Evolutionary conservation across 2,797 vertebrate genomes (phyloP), one percentile per base, ranked within the genome.

Genomic region (Sternarchorhynchus goeldii): DNA sequence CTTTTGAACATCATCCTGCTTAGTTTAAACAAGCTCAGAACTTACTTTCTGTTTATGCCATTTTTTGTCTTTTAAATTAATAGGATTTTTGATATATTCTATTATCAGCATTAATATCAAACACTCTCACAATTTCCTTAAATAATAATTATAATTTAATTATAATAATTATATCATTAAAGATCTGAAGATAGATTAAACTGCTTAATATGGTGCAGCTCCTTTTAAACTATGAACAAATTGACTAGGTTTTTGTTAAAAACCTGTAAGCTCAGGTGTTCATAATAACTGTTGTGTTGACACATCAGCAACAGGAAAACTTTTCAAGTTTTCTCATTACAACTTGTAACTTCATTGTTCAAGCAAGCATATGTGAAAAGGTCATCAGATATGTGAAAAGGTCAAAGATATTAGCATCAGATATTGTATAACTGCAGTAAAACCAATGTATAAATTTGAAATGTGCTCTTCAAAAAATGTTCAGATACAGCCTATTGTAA

Each of bases 401-500:
- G n/a, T 53, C 71, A 25, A 25, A 25, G 25, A 25, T 25, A 25
- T 74, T 32, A 5, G 21, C 25, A 73, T 74, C 20, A 57, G 69
- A 75, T 36, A 29, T 70, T 55, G 45, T 36, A 39, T 34, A 31
- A 66, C 70, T 62, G 36, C 29, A 50, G 59, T 3, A 45, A 32
- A 70, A 62, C 17, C 41, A 29, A 2, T 68, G 66, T 64, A 53
- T 71, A 78, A 65, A 60, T 62, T 36, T 75, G 60, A 71, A 75
- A 70, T 59, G 63, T 53, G 56, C 41, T 72, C 39, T 41, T 76
- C 58, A 56, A 74, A 55, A 36, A 75, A 66, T 4, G 12, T 21
- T 71, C 20, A 20, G n/a, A 70, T 64, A 63, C 32, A 41, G 73
- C 60, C 75, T 32, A 66, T 75, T 78, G 79, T 73, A 73, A 66